Evolutionary conservation across 2,797 vertebrate species (phyloP), one percentile per base, ranked within the genome.

Genomic region (Fistularia commersonii): DNA sequence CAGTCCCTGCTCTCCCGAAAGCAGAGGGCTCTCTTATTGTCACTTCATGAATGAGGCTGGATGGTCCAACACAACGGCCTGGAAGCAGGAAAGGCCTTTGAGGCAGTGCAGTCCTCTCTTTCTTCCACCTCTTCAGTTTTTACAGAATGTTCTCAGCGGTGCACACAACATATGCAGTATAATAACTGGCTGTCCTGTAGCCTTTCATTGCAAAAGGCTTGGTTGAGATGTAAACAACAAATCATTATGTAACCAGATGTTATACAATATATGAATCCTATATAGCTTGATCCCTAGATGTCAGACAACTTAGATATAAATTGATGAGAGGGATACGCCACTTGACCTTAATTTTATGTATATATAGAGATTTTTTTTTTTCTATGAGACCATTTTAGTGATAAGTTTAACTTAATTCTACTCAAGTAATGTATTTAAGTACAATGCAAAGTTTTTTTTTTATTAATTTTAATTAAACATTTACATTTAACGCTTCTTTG

Each of bases 101-200:
- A 63, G 64, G 56, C 58, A 54, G 15, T 11, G 9, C 42, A 46
- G 45, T 35, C 8, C 45, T 65, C 64, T 61, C 35, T 63, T 77
- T 69, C 57, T 54, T 63, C 12, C 34, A 7, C 23, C 23, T 23
- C 1, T 32, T 48, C 33, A 41, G 37, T 48, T 60, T 23, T 51
- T 33, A 38, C 58, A 62, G 15, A 13, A 14, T 58, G 45, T 59
- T 64, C 58, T 33, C 61, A 7, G 41, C 49, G 48, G 15, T 47
- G 53, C 39, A 47, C 33, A 14, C 8, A 41, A 0, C 12, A 47
- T 53, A 36, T 36, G 41, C 3, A 48, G 6, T 36, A 32, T 8
- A 40, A 11, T 31, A 45, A 11, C 42, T 41, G 41, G 45, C 50
- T 69, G 41, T 64, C 41, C 42, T 63, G 38, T 40, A 32, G 31